These are phyloP conservation scores for Erinaceus europaeus DNA, from an alignment of 2,113 vertebrate species.

Conservation along the genomic window DNA sequence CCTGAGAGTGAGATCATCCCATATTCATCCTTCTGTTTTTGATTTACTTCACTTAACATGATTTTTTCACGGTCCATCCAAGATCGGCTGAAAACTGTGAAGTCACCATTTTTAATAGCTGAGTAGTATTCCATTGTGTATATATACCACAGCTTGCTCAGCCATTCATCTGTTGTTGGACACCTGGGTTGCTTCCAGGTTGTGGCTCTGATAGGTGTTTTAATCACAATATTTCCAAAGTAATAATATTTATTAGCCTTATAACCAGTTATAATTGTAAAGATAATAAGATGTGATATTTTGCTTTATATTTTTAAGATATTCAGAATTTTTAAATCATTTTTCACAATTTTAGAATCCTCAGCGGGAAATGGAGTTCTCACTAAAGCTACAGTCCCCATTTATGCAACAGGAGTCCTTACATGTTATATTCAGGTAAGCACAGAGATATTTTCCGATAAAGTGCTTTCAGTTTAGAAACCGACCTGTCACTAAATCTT, in stretches of 20 bases:
- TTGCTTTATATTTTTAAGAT: slow-evolving; percentile 55
- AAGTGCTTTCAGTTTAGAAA: not conserved
- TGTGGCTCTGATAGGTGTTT: no score
- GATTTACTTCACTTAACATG: no score
- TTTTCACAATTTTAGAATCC: slow-evolving; percentile 84
- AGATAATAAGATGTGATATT: not conserved
- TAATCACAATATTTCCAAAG: no score
- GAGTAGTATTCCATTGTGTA: no score
- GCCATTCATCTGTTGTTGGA: no score
- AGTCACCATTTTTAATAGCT: no score
- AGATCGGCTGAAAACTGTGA: no score
- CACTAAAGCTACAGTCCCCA: slow-evolving; percentile 98
- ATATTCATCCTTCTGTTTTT: no score
- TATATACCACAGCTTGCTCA: no score
- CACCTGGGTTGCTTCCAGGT: no score
- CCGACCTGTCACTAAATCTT: not conserved
- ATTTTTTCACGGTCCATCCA: no score
- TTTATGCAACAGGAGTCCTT: slow-evolving; percentile 98
- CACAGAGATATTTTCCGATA: not conserved
- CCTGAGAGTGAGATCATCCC: no score
- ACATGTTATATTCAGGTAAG: slow-evolving; percentile 98
- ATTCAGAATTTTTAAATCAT: slow-evolving; percentile 46
- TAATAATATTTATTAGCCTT: slow-evolving; percentile 12
- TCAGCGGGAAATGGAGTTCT: slow-evolving; percentile 94
- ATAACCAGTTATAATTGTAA: slow-evolving; percentile 29